A percentile compares a stretch with the other conserved stretches of the same genome.
Evolutionary conservation across 2,888 invertebrate species (phyloP).

Genomic region (Meloe dianella): DNA sequence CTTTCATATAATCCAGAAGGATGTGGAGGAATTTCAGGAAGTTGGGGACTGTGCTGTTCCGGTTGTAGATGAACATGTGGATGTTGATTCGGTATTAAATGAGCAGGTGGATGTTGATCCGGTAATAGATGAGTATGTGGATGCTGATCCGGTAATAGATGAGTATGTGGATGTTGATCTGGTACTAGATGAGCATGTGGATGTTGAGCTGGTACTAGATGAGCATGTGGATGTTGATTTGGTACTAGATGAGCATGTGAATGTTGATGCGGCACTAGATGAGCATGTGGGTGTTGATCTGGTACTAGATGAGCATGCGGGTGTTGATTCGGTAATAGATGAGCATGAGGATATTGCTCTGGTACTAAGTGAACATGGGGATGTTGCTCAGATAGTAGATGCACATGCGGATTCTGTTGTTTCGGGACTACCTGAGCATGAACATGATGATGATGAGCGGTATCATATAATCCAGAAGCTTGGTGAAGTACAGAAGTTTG

Average conservation of each 20-base stretch:
- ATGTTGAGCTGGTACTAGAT: background rate
- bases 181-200: background rate
- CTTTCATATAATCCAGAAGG: background rate
- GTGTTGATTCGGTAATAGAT: background rate
- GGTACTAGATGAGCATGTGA: constrained; percentile 20
- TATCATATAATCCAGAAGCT: too few species aligned
- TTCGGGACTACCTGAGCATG: constrained; percentile 1
- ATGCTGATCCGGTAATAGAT: constrained; percentile 31
- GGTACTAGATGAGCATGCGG: background rate
- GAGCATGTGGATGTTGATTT: constrained; percentile 7
- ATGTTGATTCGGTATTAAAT: background rate
- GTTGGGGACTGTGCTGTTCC: constrained; percentile 12
- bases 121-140: constrained; percentile 28
- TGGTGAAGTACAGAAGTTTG: background rate
- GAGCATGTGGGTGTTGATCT: constrained; percentile 18
- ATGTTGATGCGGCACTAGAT: constrained; percentile 12
- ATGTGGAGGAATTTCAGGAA: background rate
- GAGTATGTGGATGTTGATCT: background rate
- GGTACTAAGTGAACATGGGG: background rate
- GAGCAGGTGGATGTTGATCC: constrained; percentile 8
- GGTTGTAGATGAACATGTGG: constrained; percentile 9
- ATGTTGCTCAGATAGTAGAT: background rate
- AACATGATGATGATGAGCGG: too few species aligned
- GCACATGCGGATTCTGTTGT: background rate
- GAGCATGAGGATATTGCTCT: background rate